Percentiles rank a stretch among this genome's conserved stretches.
phyloP scores from a whole-genome alignment of 37 sponge, comb jelly and placozoan species.

The Bolinopsis microptera region DNA sequence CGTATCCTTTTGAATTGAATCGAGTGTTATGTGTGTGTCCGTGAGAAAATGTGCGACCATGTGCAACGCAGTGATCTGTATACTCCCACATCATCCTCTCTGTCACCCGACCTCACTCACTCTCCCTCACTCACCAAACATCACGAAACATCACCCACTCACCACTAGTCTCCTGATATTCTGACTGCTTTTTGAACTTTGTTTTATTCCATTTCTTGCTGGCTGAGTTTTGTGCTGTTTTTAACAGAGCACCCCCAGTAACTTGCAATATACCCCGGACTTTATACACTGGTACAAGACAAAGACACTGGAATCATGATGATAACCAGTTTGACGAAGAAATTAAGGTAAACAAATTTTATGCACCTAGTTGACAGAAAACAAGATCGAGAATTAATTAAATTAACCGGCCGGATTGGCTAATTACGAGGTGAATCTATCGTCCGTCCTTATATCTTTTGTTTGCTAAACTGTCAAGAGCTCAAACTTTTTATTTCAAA shows the following conservation, averaged over 20 bases:
- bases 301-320: neutral
- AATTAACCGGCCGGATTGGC: no score
- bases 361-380: no score
- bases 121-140: no score
- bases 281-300: neutral
- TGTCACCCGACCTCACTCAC: no score
- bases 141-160: neutral
- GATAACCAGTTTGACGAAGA: neutral
- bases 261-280: neutral
- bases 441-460: no score
- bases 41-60: neutral
- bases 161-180: neutral
- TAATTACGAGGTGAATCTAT: no score
- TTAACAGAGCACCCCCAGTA: neutral
- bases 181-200: neutral
- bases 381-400: no score
- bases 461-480: no score
- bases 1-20: neutral
- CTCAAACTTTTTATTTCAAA: no score
- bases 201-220: neutral
- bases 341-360: no score
- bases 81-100: neutral
- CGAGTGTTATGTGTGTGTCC: no score
- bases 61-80: neutral
- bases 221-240: neutral